Base-by-base conservation (phyloP, 2,113 vertebrate species). In the Serilophus lunatus region DNA sequence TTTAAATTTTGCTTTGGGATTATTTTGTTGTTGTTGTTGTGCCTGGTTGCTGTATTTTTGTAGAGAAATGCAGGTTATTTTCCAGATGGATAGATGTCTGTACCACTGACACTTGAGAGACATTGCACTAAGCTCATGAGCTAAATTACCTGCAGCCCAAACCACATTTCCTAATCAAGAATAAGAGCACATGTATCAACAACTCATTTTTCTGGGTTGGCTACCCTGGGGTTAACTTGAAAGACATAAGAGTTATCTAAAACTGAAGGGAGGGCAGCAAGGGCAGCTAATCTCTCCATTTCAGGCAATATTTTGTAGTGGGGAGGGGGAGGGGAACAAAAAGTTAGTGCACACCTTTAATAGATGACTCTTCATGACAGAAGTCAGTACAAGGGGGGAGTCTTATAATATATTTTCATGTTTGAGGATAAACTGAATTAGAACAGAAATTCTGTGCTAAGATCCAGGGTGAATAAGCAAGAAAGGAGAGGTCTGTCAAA, bases 281-380 rank as follows among this genome's bases (percentile, higher is more conserved):
- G 26, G 72, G 33, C 50, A 95, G 90, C 57, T 95, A 72, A 96
- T 91, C 88, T 95, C 89, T 71, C 80, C 25, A 65, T 65, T 93
- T 96, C 91, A 96, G 88, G 70, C 77, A 88, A 10, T 61, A 63
- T 51, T 93, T 86, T 72, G 54, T 12, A 68, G 38, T 28, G 10
- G 2, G 38, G 23, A 50, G 16, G 18, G 6, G 17, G 25, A 16
- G 9, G 8, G 12, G 13, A 45, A 77, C 8, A 66, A 65, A 28
- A 92, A 31, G 45, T 38, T 63, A 24, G 28, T 33, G n/a, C n/a
- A 65, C 42, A 42, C 50, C 47, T 61, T 94, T 88, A 45, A 80
- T 87, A 80, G 54, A 66, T 22, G 42, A 49, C 40, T 94, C 92
- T 54, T 38, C 54, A 28, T 36, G 53, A 93, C 36, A 53, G 14